Percentiles rank a stretch among this genome's conserved stretches.
Conservation (phyloP, 2,797 vertebrate genomes). For the Pitangus sulphuratus region DNA sequence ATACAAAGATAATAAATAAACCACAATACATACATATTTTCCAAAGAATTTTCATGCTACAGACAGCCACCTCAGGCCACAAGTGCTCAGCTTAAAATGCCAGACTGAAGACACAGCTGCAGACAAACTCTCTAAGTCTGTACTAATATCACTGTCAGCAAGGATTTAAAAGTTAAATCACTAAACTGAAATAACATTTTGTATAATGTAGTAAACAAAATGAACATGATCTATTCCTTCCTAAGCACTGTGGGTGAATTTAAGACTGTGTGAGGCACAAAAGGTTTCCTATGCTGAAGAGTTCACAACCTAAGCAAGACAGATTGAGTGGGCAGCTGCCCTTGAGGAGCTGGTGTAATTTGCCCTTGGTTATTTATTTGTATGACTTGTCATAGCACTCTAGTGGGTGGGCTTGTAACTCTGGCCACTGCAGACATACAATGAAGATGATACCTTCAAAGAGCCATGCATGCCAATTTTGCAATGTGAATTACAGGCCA, state of each 20-base stretch:
- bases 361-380: constrained; percentile 25
- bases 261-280: not conserved
- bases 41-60: not conserved
- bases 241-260: not conserved
- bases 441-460: constrained; percentile 30
- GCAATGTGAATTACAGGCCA: constrained; percentile 33
- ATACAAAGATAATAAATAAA: not conserved
- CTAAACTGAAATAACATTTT: not conserved
- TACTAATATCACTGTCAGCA: not conserved
- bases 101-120: not conserved
- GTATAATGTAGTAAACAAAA: not conserved
- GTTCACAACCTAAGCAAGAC: not conserved
- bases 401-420: constrained; percentile 10
- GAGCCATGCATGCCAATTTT: constrained; percentile 27
- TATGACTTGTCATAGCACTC: not conserved
- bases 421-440: constrained; percentile 1
- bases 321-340: not conserved
- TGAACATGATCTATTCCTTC: not conserved
- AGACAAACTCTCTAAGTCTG: not conserved
- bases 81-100: not conserved
- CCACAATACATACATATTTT: not conserved
- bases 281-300: not conserved
- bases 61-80: not conserved
- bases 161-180: not conserved
- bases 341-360: not conserved